Evolutionary conservation across 2,797 vertebrate species (phyloP), one percentile per base, ranked within the genome.

Genomic region (Saxicola maurus): DNA sequence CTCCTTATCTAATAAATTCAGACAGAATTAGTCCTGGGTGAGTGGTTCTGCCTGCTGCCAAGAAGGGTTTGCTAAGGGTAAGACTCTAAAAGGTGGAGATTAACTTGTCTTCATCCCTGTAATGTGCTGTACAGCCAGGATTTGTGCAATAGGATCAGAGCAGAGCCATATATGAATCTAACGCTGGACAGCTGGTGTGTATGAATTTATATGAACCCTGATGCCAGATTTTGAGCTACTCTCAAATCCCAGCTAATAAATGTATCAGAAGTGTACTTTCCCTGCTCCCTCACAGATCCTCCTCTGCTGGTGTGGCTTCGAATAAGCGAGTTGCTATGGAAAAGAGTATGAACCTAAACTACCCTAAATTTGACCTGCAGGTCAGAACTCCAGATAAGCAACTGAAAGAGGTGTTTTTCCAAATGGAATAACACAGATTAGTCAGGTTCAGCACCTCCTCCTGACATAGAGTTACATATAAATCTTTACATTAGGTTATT

Each of bases 31-130:
- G 98, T 98, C 97, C 98, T 98, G 96, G 97, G 97, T 98, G 98
- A 98, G 97, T 98, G 98, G 97, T 96, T 97, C 98, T 86, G 95
- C 97, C 98, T 99, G 98, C 98, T 99, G 98, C 98, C 98, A 97
- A 97, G 97, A 97, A 98, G 98, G 98, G 99, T 98, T 99, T 99
- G 98, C 97, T 99, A 97, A 99, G 98, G 99, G 98, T 99, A 99
- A 99, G 98, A 98, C 98, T 97, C 98, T 98, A 98, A 99, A 98
- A 98, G 98, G 97, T 95, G 95, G 92, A 97, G 99, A 99, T 99
- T 99, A 99, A 98, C 96, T 97, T 97, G 95, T 98, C 98, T 97
- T 99, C 98, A 99, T 99, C 99, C 98, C 96, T 97, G 97, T 98
- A 99, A 99, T 98, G 98, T 99, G 98, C 98, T 98, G 98, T 97